Evolutionary conservation across 1,140 invertebrate genomes (phyloP).

Genomic region (Antheraea mylitta): DNA sequence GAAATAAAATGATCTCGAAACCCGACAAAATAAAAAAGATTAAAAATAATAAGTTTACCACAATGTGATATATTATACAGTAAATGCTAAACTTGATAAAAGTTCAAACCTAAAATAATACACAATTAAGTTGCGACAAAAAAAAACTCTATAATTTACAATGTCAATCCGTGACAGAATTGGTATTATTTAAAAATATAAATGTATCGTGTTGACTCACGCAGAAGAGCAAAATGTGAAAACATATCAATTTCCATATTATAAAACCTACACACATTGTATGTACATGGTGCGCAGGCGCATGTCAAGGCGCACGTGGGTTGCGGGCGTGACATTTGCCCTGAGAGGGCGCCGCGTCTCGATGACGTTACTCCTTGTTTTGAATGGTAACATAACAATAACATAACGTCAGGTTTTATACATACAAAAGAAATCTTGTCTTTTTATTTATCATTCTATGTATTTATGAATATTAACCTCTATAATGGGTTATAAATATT

Average conservation of each 20-base stretch:
- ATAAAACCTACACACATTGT: conserved; percentile 40
- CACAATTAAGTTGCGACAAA: background rate
- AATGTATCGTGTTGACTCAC: conserved; percentile 12
- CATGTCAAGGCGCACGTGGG: conserved; percentile 44
- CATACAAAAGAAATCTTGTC: background rate
- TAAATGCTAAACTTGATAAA: no score
- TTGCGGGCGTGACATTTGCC: conserved; percentile 55
- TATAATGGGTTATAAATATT: no score
- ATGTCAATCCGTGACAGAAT: background rate
- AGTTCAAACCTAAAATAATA: no score
- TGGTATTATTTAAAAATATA: background rate
- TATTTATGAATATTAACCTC: no score
- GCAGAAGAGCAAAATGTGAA: conserved; percentile 24
- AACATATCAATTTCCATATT: conserved; percentile 38
- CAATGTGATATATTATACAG: no score
- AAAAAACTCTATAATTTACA: background rate
- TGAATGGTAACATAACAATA: background rate
- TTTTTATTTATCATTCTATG: background rate
- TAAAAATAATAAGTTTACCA: no score
- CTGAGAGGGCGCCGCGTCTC: conserved; percentile 31
- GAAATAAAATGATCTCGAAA: no score
- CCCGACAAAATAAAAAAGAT: no score
- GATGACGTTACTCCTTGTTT: conserved; percentile 47
- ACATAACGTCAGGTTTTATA: background rate
- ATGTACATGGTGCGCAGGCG: conserved; percentile 24